phyloP scores from a whole-genome alignment of 2,797 vertebrate species.

The Thamnophis elegans region DNA sequence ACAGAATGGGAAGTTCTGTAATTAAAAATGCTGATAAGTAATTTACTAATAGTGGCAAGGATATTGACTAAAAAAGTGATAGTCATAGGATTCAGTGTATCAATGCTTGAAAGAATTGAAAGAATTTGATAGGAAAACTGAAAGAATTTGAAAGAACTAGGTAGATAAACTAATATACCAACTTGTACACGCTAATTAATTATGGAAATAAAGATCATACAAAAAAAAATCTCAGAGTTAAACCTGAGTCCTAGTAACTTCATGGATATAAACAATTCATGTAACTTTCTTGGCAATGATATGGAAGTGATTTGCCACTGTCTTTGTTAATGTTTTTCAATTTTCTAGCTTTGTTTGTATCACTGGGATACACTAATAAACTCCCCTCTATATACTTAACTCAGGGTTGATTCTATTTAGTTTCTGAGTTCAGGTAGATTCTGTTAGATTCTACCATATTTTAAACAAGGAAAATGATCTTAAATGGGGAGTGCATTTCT shows the following conservation, averaged over 20 bases:
- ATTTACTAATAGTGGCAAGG: neutral
- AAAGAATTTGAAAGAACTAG: neutral
- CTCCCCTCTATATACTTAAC: neutral
- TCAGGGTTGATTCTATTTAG: neutral
- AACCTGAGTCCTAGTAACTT: neutral
- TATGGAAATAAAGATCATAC: neutral
- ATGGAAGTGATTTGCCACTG: neutral
- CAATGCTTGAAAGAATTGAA: neutral
- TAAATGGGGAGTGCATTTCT: neutral
- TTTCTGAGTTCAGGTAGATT: neutral
- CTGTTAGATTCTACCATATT: neutral
- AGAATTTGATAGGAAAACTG: neutral
- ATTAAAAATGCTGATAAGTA: neutral
- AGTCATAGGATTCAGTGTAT: neutral
- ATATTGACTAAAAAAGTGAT: neutral
- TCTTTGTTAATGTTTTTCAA: neutral
- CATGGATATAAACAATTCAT: neutral
- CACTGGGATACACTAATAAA: neutral
- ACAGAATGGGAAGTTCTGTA: neutral
- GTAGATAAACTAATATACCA: neutral
- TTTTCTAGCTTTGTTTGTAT: neutral
- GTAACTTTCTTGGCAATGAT: neutral
- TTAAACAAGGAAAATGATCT: neutral
- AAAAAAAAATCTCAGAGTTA: neutral
- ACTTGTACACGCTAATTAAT: neutral